Conservation (phyloP, 2,113 vertebrate species). For the Rhea pennata region DNA sequence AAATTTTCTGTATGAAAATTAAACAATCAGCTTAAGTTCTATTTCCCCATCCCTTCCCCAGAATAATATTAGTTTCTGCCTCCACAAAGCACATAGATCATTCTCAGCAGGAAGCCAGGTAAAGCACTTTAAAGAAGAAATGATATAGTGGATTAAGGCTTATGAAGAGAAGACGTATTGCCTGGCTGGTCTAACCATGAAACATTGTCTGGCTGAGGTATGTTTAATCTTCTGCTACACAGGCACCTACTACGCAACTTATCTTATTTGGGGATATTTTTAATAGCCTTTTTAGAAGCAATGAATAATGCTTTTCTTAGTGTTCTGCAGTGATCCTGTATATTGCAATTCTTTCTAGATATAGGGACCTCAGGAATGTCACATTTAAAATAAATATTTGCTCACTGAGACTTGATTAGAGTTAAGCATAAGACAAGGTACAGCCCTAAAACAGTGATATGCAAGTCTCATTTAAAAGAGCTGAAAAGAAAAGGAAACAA, state of each 20-base stretch:
- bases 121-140: conserved; percentile 59
- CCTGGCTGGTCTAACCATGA: conserved; percentile 32
- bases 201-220: conserved; percentile 22
- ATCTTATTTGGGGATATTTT: conserved; percentile 54
- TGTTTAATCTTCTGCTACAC: conserved; percentile 44
- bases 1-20: neutral
- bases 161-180: conserved; percentile 24
- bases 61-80: conserved; percentile 51
- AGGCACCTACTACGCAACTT: conserved; percentile 61
- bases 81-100: conserved; percentile 29
- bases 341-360: conserved; percentile 4
- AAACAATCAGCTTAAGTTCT: conserved; percentile 28
- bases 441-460: neutral
- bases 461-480: neutral
- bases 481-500: neutral
- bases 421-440: neutral
- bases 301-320: conserved; percentile 52
- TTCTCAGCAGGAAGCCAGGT: conserved; percentile 33
- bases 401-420: neutral
- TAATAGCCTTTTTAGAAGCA: conserved; percentile 55
- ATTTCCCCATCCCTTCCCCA: conserved; percentile 24
- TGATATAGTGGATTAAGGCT: conserved; percentile 48
- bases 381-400: conserved; percentile 5
- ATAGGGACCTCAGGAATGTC: neutral
- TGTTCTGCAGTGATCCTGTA: conserved; percentile 2